These are phyloP conservation scores for Synergus laeviventris DNA, from an alignment of 2,888 invertebrate genomes.

Conservation along the genomic window DNA sequence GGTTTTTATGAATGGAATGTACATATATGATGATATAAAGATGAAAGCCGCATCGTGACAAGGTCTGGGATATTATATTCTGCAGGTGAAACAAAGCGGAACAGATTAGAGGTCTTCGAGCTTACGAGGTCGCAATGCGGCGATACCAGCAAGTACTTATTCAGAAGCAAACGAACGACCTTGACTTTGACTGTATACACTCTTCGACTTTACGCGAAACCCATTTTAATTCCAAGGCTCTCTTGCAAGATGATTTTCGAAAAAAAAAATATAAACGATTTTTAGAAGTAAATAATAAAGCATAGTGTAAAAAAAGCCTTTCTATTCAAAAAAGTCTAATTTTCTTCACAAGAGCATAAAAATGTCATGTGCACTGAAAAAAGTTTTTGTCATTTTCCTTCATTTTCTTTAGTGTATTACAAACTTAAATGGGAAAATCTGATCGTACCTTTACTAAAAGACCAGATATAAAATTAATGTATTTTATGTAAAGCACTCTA, in stretches of 20 bases:
- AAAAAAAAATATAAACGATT: background rate
- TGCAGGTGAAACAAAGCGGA: conserved; percentile 32
- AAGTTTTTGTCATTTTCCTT: background rate
- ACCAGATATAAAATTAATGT: background rate
- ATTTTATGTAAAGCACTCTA: background rate
- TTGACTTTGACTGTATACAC: conserved; percentile 23
- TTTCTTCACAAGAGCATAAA: no score
- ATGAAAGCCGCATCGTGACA: conserved; percentile 27
- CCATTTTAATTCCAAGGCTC: conserved; percentile 7
- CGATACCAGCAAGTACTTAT: conserved; percentile 33
- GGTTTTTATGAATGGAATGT: background rate
- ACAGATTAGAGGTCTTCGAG: conserved; percentile 32
- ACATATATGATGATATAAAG: background rate
- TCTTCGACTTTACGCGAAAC: conserved; percentile 13
- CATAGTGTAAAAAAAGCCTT: background rate
- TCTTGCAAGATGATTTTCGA: conserved; percentile 8
- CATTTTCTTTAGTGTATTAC: background rate
- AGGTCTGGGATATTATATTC: conserved; percentile 24
- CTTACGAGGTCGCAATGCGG: conserved; percentile 39
- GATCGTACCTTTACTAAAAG: background rate
- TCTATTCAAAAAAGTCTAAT: background rate
- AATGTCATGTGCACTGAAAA: background rate
- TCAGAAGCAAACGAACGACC: conserved; percentile 33
- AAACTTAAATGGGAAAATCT: conserved; percentile 10
- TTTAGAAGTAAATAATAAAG: background rate